phyloP scores from a whole-genome alignment of 2,113 vertebrate genomes.

The Tor tambroides region DNA sequence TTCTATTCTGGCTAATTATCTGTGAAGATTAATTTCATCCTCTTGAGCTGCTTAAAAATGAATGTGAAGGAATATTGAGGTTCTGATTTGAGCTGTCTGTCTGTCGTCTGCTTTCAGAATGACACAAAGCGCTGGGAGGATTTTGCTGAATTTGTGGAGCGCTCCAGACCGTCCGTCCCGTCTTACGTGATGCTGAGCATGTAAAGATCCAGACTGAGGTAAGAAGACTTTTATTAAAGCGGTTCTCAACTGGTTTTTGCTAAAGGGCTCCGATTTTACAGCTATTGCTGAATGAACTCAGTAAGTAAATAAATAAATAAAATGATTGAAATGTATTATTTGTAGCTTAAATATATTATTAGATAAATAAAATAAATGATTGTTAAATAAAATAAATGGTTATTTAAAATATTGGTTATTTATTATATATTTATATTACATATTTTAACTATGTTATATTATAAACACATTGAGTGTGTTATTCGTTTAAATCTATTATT shows the following conservation, averaged over 20 bases:
- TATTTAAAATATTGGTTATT: background rate
- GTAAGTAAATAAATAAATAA: too few species aligned
- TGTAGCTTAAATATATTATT: too few species aligned
- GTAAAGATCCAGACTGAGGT: constrained; percentile 13
- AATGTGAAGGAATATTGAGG: background rate
- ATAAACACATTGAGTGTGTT: too few species aligned
- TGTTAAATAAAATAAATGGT: too few species aligned
- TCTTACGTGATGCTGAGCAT: background rate
- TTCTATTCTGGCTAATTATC: background rate
- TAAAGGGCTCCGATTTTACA: background rate
- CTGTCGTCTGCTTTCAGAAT: background rate
- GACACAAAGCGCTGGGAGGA: background rate
- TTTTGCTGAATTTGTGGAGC: background rate
- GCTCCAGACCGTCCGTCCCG: background rate
- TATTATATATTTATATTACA: background rate
- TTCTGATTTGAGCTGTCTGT: background rate
- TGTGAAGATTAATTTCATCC: constrained; percentile 4
- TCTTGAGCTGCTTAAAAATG: background rate
- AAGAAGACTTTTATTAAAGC: background rate
- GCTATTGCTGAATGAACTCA: background rate
- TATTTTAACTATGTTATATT: background rate
- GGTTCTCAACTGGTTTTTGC: background rate
- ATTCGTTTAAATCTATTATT: too few species aligned
- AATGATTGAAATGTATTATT: too few species aligned
- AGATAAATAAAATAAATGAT: too few species aligned